These are phyloP conservation scores for Troides aeacus DNA, from an alignment of 2,888 invertebrate genomes.

Conservation along the genomic window DNA sequence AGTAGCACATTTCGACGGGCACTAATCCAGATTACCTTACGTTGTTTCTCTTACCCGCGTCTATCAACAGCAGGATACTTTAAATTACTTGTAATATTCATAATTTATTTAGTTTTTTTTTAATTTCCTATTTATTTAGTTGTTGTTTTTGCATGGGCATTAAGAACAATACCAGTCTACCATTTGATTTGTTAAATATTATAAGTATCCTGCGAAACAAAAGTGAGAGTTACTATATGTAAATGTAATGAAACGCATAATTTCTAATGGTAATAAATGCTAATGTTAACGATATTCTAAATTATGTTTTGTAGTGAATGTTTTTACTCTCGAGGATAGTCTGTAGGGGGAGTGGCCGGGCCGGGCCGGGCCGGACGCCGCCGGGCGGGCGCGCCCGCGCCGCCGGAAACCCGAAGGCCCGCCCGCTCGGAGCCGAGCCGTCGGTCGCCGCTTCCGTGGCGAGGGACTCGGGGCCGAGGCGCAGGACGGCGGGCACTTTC, in stretches of 20 bases:
- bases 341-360: constrained; percentile 33
- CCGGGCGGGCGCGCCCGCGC: not conserved
- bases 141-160: not conserved
- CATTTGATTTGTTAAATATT: constrained; percentile 32
- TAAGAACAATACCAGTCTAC: not conserved
- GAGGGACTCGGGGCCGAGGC: constrained; percentile 17
- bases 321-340: constrained; percentile 59
- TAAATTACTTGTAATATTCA: constrained; percentile 7
- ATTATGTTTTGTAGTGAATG: constrained; percentile 73
- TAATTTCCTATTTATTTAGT: not conserved
- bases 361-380: no score
- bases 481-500: constrained; percentile 41
- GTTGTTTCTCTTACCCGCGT: constrained; percentile 20
- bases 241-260: constrained; percentile 47
- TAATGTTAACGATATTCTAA: constrained; percentile 60
- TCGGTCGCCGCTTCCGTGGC: constrained; percentile 23
- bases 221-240: constrained; percentile 51
- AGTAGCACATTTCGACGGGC: constrained; percentile 1
- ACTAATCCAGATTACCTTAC: constrained; percentile 6
- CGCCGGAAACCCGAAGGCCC: not conserved
- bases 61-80: constrained; percentile 24
- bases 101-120: not conserved
- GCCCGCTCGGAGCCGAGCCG: not conserved
- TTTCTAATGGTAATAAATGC: constrained; percentile 36
- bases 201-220: constrained; percentile 56